phyloP scores from a whole-genome alignment of 2,797 vertebrate genomes.

The Coracias cyanogaster region DNA sequence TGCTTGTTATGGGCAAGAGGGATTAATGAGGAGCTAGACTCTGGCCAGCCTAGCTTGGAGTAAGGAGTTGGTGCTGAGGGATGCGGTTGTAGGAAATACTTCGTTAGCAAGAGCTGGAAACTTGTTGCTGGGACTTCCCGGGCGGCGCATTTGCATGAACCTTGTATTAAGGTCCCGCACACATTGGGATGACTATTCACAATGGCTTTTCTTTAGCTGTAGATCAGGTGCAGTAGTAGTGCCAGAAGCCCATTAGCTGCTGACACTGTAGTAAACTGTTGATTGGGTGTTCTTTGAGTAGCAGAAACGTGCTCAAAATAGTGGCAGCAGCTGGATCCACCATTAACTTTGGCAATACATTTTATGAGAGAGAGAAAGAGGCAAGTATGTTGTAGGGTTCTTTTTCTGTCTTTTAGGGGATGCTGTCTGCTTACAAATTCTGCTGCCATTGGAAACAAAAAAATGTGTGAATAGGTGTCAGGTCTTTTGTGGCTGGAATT shows the following conservation, averaged over 20 bases:
- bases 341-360: not conserved
- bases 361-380: not conserved
- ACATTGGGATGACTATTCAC: not conserved
- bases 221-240: not conserved
- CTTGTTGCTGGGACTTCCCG: not conserved
- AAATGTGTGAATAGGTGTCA: not conserved
- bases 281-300: not conserved
- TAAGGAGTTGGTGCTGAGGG: not conserved
- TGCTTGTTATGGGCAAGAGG: not conserved
- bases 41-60: not conserved
- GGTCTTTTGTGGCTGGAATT: not conserved
- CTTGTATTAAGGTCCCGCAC: not conserved
- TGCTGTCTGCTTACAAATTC: not conserved
- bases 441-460: not conserved
- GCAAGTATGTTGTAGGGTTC: not conserved
- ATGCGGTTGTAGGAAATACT: not conserved
- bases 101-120: slow-evolving; percentile 16
- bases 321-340: not conserved
- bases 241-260: not conserved
- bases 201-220: not conserved
- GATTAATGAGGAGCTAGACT: slow-evolving; percentile 33
- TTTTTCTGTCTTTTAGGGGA: not conserved
- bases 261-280: not conserved
- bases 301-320: not conserved
- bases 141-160: not conserved